Evolutionary conservation across 2,797 vertebrate species (phyloP).

Genomic region (Spinus olivaceus): DNA sequence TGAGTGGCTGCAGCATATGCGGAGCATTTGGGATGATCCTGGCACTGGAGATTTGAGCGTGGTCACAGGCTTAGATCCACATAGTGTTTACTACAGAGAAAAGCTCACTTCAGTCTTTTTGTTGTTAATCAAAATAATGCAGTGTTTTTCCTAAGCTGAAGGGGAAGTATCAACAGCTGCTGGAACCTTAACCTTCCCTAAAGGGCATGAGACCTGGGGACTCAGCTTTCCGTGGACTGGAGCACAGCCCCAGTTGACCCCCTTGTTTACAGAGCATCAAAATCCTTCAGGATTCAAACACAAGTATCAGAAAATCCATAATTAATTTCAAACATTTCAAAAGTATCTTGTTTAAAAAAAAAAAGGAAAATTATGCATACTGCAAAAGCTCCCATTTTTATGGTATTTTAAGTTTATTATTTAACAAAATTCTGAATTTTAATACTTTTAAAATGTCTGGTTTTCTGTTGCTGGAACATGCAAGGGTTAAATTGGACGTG

Average conservation of each 20-base stretch:
- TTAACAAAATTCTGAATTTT: not conserved
- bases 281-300: not conserved
- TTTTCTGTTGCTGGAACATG: not conserved
- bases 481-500: not conserved
- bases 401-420: not conserved
- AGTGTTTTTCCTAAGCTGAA: not conserved
- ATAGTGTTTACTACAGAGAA: not conserved
- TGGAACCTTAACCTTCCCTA: not conserved
- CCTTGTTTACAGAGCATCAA: not conserved
- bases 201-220: not conserved
- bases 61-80: not conserved
- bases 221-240: not conserved
- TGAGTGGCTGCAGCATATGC: constrained; percentile 7
- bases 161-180: not conserved
- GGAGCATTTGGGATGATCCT: not conserved
- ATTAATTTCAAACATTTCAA: not conserved
- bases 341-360: not conserved
- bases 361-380: not conserved
- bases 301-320: not conserved
- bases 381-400: not conserved
- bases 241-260: not conserved
- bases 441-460: not conserved
- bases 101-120: not conserved
- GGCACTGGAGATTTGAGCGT: not conserved
- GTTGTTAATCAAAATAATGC: not conserved